Conservation (phyloP, 2,797 vertebrate genomes). For the Crax fasciolata region DNA sequence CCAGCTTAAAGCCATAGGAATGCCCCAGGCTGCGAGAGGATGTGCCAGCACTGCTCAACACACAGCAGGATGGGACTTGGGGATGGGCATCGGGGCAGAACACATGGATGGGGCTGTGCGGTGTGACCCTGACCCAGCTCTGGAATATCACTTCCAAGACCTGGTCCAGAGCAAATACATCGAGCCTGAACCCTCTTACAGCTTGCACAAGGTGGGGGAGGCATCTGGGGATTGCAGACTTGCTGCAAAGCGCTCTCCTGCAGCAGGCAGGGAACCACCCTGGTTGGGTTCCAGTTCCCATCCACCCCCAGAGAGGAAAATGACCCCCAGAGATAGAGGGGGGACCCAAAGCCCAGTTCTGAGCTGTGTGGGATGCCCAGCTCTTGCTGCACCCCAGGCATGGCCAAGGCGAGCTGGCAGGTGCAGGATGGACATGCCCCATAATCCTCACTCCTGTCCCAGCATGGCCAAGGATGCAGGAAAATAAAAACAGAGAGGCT, state of each 20-base stretch:
- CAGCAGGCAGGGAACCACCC: not conserved
- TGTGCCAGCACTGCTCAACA: accelerated
- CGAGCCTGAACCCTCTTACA: accelerated
- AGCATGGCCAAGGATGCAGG: accelerated
- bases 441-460: accelerated
- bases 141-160: not conserved
- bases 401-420: not conserved
- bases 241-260: accelerated
- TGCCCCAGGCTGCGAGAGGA: not conserved
- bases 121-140: accelerated
- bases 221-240: accelerated
- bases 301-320: not conserved
- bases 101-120: accelerated
- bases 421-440: not conserved
- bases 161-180: no score
- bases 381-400: not conserved
- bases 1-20: not conserved
- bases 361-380: not conserved
- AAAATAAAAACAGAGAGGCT: not conserved
- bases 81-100: not conserved
- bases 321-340: accelerated
- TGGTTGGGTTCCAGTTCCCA: not conserved
- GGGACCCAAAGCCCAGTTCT: accelerated
- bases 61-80: accelerated
- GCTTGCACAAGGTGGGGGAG: not conserved